Evolutionary conservation across 2,797 vertebrate species (phyloP).

Genomic region (Muraenolepis orangiensis): DNA sequence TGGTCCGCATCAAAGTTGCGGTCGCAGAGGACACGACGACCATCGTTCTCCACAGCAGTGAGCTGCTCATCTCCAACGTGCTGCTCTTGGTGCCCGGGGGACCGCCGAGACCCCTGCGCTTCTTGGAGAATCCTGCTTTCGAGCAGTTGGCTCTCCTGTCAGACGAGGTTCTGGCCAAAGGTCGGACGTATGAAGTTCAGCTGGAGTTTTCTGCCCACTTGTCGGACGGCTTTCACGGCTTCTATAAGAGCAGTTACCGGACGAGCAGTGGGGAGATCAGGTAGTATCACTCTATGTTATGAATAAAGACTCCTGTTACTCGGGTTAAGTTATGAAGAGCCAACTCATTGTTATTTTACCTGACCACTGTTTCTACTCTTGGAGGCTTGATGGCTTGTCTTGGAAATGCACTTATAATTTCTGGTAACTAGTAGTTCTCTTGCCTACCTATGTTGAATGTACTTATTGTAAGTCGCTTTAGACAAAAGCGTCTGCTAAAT

Average conservation of each 20-base stretch:
- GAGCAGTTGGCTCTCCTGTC: conserved; percentile 82
- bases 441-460: no score
- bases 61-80: conserved; percentile 68
- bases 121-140: conserved; percentile 74
- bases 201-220: conserved; percentile 80
- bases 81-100: conserved; percentile 58
- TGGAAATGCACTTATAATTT: no score
- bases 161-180: conserved; percentile 63
- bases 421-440: no score
- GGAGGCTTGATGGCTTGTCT: no score
- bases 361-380: no score
- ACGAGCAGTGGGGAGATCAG: conserved; percentile 78
- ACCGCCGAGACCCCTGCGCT: conserved; percentile 33
- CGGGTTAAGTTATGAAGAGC: no score
- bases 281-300: conserved; percentile 54
- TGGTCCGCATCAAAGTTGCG: conserved; percentile 71
- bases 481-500: no score
- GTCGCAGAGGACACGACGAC: conserved; percentile 66
- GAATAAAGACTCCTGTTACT: no score
- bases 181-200: conserved; percentile 70
- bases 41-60: conserved; percentile 81
- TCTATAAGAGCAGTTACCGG: conserved; percentile 89
- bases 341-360: no score
- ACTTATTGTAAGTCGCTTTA: no score
- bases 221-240: conserved; percentile 83